A percentile compares a stretch with the other conserved stretches of the same genome.
phyloP scores from a whole-genome alignment of 2,797 vertebrate species.

The Apogon talboti region DNA sequence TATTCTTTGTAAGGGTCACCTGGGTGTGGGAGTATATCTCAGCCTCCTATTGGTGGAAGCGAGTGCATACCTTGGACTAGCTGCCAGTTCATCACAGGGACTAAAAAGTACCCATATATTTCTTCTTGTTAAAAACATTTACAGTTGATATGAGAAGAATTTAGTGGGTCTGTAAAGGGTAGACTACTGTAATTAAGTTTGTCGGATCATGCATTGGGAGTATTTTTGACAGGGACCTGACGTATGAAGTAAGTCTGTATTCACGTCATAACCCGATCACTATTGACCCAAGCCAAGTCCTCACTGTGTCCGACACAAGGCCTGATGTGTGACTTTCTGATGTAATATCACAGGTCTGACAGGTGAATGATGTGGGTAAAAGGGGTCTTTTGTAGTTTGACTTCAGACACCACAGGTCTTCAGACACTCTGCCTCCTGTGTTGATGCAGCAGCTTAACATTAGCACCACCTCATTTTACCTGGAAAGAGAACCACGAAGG shows the following conservation, averaged over 20 bases:
- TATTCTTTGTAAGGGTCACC: too few species aligned
- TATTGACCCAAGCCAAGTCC: slow-evolving; percentile 25
- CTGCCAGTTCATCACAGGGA: too few species aligned
- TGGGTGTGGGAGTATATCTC: too few species aligned
- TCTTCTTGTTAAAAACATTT: too few species aligned
- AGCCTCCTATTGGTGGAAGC: too few species aligned
- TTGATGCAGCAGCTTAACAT: slow-evolving; percentile 22
- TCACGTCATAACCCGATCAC: slow-evolving; percentile 41
- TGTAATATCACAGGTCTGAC: slow-evolving; percentile 51
- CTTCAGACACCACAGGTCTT: slow-evolving; percentile 11
- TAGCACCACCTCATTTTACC: slow-evolving; percentile 14
- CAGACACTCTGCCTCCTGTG: slow-evolving; percentile 41
- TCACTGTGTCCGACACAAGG: slow-evolving; percentile 19
- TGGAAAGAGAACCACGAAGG: slow-evolving; percentile 17
- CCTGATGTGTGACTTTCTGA: slow-evolving; percentile 21
- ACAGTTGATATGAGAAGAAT: too few species aligned
- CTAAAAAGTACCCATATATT: too few species aligned
- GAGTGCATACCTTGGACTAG: too few species aligned
- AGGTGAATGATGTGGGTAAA: slow-evolving; percentile 59
- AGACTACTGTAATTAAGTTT: too few species aligned
- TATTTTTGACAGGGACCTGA: slow-evolving; percentile 23
- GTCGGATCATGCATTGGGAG: too few species aligned
- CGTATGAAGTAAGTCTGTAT: slow-evolving; percentile 24
- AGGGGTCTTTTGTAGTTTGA: slow-evolving; percentile 10
- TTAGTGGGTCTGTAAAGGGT: too few species aligned